Evolutionary conservation across 2,888 invertebrate genomes (phyloP).

Genomic region (Pycnomerus fuliginosus): DNA sequence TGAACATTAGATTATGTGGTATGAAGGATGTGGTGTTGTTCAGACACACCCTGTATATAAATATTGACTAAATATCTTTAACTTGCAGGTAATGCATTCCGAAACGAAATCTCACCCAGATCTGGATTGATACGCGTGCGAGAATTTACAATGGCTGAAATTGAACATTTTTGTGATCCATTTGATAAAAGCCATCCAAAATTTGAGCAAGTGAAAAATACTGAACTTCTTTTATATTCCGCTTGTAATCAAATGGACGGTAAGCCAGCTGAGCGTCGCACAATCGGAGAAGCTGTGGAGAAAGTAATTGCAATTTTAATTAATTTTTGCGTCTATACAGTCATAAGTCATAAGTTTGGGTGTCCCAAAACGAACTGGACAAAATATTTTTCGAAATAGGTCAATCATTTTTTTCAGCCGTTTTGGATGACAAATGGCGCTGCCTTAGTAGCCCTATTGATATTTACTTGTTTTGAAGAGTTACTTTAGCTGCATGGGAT

Average conservation of each 20-base stretch:
- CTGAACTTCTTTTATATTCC: constrained; percentile 82
- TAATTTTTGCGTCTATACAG: constrained; percentile 4
- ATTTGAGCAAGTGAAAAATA: constrained; percentile 75
- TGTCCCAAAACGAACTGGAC: too few relatives aligned
- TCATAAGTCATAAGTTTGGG: too few relatives aligned
- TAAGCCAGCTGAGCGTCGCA: constrained; percentile 72
- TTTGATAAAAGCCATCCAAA: constrained; percentile 84
- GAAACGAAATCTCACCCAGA: constrained; percentile 98
- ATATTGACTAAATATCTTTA: too few relatives aligned
- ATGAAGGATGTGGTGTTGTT: too few relatives aligned
- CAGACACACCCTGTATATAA: too few relatives aligned
- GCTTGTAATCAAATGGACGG: constrained; percentile 98
- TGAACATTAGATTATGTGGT: too few relatives aligned
- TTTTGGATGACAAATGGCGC: too few relatives aligned
- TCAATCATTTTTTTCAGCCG: too few relatives aligned
- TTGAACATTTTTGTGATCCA: constrained; percentile 99
- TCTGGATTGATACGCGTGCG: constrained; percentile 93
- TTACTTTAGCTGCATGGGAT: too few relatives aligned
- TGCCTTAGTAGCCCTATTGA: too few relatives aligned
- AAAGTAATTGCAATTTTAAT: constrained; percentile 49
- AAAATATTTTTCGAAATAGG: too few relatives aligned
- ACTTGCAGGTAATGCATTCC: constrained; percentile 82
- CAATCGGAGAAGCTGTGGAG: constrained; percentile 87
- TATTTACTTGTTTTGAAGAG: too few relatives aligned
- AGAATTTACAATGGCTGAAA: constrained; percentile 99